A percentile compares a stretch with the other conserved stretches of the same genome.
Conservation (phyloP, 92 coral and sea anemone genomes). For the Palythoa heliodiscus region DNA sequence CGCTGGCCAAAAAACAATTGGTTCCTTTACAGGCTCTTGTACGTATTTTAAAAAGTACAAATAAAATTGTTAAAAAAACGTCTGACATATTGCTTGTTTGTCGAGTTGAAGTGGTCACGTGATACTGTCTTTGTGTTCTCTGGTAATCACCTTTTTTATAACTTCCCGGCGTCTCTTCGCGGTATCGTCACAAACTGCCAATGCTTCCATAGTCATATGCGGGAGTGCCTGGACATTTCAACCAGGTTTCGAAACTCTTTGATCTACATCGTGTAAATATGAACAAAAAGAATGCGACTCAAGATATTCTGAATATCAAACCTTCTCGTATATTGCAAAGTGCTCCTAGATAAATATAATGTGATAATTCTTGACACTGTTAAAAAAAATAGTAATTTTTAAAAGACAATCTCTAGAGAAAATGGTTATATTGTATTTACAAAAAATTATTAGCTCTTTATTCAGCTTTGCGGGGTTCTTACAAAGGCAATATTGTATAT, state of each 20-base stretch:
- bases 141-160: constrained; percentile 11
- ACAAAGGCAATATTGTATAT: no score
- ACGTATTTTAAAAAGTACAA: neutral
- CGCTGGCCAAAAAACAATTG: neutral
- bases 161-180: neutral
- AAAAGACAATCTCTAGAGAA: no score
- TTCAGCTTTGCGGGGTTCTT: no score
- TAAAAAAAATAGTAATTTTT: no score
- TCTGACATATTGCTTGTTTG: neutral
- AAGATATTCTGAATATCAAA: neutral
- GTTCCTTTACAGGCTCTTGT: neutral
- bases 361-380: neutral
- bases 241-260: constrained; percentile 97
- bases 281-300: neutral
- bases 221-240: constrained; percentile 93
- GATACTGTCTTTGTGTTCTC: neutral
- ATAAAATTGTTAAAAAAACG: neutral
- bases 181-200: constrained; percentile 73
- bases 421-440: no score
- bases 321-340: neutral
- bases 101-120: constrained; percentile 4
- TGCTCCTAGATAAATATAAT: neutral
- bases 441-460: no score
- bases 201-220: constrained; percentile 99
- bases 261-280: constrained; percentile 63